Base-by-base conservation (phyloP, 2,797 vertebrate species). In the Esox masquinongy region DNA sequence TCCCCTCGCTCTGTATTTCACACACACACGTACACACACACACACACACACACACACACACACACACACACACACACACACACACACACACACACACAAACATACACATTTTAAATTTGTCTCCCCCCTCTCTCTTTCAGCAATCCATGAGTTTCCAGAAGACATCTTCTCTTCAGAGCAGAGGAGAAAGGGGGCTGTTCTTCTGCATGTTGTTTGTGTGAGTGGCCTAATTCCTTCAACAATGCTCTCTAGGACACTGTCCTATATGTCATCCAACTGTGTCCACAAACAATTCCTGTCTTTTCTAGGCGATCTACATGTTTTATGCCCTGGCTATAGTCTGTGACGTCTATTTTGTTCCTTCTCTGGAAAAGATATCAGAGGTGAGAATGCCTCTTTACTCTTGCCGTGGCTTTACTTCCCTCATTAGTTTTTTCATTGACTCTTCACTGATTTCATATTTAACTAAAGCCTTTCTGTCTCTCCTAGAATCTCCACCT, bases 261-360 rank as follows among this genome's bases (percentile, higher is more conserved):
- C 43, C 47, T 12, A 22, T 12, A 22, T 34, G 29, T 78, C 26
- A 70, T 31, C 11, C 0, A 8, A 4, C 1, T 29, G 9, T 36
- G 39, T 17, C 15, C n/a, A 17, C 77, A 17, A n/a, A 17, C 78
- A 19, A n/a, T 22, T 49, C 24, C 24, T 88, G 26, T 74, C 14
- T 85, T 82, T 83, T 63, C 68, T 83, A 95, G 94, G 94, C 93
- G 5, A 85, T 95, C 76, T 95, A 95, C 88, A 95, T 94, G 92
- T 95, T 95, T 88, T 86, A 93, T 22, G 94, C 94, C 0, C 91
- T 95, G 75, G 94, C 94, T 47, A 92, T 95, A n/a, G 92, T 95
- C 79, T 95, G 94, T 56, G 94, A 95, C 63, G 90, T 93, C 77
- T 95, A 94, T 81, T 95, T 95, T 86, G 94, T 95, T 53, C 94